Base-by-base conservation (phyloP, 2,113 vertebrate genomes). In the Saguinus imperator region DNA sequence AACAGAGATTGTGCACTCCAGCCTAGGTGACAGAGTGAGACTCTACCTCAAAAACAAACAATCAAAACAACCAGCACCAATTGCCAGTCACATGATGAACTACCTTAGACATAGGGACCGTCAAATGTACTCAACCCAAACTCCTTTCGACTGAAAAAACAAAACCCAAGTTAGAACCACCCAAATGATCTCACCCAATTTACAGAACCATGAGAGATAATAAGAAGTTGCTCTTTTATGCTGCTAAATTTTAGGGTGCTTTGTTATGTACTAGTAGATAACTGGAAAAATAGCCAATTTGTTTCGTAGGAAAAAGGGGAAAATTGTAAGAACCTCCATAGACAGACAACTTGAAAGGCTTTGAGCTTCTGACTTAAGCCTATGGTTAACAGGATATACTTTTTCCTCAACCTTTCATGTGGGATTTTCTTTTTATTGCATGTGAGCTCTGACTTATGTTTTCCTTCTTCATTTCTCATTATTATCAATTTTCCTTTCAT, bases 391-490 rank as follows among this genome's bases (percentile, higher is more conserved):
- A 17, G 32, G 27, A 48, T 2, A 29, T 40, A 75, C 16, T 68
- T n/a, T 55, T 68, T 35, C 37, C 37, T 50, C 23, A 94, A 58
- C 3, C 75, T 87, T 70, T 70, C 58, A 48, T 32, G 48, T 29
- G 5, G n/a, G 37, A 12, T 45, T 87, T 50, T 32, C 29, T 64
- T 86, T 94, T 52, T 61, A 20, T 23, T 76, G 58, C 70, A 70
- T 40, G 12, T 91, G 43, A 88, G 13, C 8, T 79, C 25, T 43
- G 37, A 75, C 1, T 35, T 61, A 12, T 13, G n/a, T 37, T 86
- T 94, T 87, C 57, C 79, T 94, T 48, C 43, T 25, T 16, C 80
- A 80, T 86, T 85, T 86, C n/a, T 73, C 55, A 87, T 57, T 72
- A 14, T 8, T 72, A 43, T 37, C 3, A 0, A 50, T 75, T 86